Evolutionary conservation across 2,797 vertebrate species (phyloP).

Genomic region (Schizopygopsis malacanthus): DNA sequence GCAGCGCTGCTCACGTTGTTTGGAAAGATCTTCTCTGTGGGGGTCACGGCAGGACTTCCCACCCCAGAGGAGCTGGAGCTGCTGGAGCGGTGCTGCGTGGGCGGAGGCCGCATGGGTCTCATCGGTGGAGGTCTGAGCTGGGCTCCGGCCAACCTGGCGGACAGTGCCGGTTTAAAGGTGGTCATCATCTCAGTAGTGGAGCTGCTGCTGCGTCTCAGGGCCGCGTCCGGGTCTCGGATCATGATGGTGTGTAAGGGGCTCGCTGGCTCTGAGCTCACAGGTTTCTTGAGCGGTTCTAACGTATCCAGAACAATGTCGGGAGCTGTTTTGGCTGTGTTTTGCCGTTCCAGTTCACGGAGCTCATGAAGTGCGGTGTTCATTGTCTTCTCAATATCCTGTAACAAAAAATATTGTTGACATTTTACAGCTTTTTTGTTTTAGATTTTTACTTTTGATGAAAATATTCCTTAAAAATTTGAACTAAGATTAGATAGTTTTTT

Average conservation of each 20-base stretch:
- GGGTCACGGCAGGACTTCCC: conserved; percentile 93
- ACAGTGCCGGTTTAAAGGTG: conserved; percentile 94
- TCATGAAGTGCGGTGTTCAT: conserved; percentile 96
- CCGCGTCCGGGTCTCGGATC: conserved; percentile 95
- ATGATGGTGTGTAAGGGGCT: conserved; percentile 96
- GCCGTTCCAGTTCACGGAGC: conserved; percentile 93
- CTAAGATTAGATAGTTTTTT: too few relatives aligned
- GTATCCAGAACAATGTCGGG: conserved; percentile 97
- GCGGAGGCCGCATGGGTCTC: conserved; percentile 83
- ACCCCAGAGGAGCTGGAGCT: conserved; percentile 95
- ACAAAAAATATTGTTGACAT: background rate
- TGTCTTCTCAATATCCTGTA: conserved; percentile 98
- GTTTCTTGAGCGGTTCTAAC: conserved; percentile 93
- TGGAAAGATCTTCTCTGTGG: conserved; percentile 95
- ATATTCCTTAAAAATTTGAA: background rate
- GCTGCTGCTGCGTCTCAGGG: conserved; percentile 94
- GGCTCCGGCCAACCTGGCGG: conserved; percentile 86
- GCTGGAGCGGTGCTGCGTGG: conserved; percentile 93
- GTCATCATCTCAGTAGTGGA: conserved; percentile 96
- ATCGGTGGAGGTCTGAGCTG: conserved; percentile 91
- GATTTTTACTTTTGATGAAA: background rate
- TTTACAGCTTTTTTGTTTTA: background rate
- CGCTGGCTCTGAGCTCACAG: conserved; percentile 87
- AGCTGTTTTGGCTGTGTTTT: conserved; percentile 95
- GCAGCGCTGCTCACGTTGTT: conserved; percentile 65